Conservation (phyloP, 2,888 invertebrate species). For the Thysanoteuthis rhombus region DNA sequence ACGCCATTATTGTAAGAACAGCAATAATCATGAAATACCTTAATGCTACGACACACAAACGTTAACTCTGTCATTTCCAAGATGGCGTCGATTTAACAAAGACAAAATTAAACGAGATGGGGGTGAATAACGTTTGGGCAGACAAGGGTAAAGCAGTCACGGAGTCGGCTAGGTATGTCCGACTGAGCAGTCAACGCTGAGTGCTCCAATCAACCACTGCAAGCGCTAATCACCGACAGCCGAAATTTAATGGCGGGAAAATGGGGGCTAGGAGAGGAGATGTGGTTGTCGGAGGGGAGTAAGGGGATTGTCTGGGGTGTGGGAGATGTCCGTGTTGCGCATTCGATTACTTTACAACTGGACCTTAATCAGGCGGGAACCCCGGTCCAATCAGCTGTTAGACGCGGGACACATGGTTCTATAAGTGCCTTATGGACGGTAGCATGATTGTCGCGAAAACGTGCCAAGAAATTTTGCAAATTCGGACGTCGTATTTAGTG, state of each 20-base stretch:
- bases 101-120: background rate
- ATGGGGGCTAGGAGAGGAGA: background rate
- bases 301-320: background rate
- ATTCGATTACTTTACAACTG: conserved; percentile 12
- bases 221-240: background rate
- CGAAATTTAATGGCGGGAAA: background rate
- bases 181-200: background rate
- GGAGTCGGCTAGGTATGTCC: background rate
- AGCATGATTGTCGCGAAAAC: background rate
- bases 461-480: background rate
- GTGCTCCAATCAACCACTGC: conserved; percentile 12
- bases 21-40: background rate
- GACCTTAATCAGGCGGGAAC: background rate
- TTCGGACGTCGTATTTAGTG: background rate
- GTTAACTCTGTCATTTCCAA: background rate
- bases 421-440: background rate
- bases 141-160: background rate
- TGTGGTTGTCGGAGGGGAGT: background rate
- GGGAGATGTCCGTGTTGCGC: background rate
- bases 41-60: background rate
- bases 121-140: background rate
- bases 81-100: background rate
- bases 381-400: background rate
- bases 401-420: background rate
- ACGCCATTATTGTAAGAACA: background rate